Evolutionary conservation across 2,797 vertebrate genomes (phyloP).

Genomic region (Pseudochromis fuscus): DNA sequence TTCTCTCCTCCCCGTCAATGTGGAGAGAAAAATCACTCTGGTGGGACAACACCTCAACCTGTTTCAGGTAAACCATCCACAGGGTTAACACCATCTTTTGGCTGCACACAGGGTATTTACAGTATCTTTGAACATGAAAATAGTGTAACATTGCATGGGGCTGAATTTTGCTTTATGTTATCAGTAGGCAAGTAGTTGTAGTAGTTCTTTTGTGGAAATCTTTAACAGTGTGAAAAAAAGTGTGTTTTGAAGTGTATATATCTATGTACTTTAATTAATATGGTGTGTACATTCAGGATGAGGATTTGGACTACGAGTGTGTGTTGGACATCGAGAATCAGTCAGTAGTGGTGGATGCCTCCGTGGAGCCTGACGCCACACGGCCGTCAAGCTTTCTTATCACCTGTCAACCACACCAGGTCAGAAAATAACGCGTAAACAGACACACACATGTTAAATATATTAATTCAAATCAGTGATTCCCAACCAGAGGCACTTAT

Average conservation of each 20-base stretch:
- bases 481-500: too few species aligned
- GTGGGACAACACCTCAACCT: slow-evolving; percentile 91
- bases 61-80: slow-evolving; percentile 86
- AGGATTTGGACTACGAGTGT: slow-evolving; percentile 89
- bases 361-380: slow-evolving; percentile 84
- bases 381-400: slow-evolving; percentile 86
- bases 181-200: too few species aligned
- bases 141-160: background rate
- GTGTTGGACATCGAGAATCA: slow-evolving; percentile 90
- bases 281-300: slow-evolving; percentile 82
- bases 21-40: slow-evolving; percentile 89
- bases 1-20: slow-evolving; percentile 89
- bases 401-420: slow-evolving; percentile 92
- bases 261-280: background rate
- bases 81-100: background rate
- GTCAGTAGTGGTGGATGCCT: slow-evolving; percentile 88
- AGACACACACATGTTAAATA: background rate
- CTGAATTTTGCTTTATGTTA: too few species aligned
- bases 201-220: background rate
- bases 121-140: background rate
- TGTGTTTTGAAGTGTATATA: background rate
- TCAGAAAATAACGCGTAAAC: slow-evolving; percentile 64
- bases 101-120: background rate
- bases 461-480: background rate
- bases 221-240: too few species aligned